Evolutionary conservation across 2,797 vertebrate genomes (phyloP).

Genomic region (Rhinella marina): DNA sequence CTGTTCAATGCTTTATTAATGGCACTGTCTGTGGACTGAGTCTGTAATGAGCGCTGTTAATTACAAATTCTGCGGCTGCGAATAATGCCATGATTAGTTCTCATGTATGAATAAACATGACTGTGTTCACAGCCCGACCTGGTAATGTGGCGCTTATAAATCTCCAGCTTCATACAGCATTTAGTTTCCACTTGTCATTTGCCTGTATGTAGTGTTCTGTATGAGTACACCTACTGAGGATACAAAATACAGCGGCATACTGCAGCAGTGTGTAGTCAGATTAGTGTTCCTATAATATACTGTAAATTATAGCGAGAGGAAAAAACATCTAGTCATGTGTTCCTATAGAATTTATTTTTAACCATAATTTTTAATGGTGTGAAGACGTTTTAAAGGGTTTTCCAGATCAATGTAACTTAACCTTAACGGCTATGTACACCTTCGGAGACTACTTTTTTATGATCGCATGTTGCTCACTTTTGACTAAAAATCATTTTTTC

Average conservation of each 20-base stretch:
- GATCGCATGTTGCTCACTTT: too few species aligned
- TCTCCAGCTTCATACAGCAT: conserved; percentile 1
- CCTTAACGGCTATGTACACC: too few species aligned
- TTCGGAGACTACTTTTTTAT: too few species aligned
- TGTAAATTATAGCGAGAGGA: background rate
- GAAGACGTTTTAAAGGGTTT: too few species aligned
- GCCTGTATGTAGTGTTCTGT: background rate
- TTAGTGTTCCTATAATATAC: background rate
- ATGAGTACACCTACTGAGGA: background rate
- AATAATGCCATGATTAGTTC: conserved; percentile 53
- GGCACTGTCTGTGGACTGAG: conserved; percentile 41
- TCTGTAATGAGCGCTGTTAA: conserved; percentile 58
- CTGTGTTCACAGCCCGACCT: conserved; percentile 10
- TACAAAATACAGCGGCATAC: background rate
- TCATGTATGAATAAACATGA: conserved; percentile 52
- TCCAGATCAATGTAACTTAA: too few species aligned
- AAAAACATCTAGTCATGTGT: background rate
- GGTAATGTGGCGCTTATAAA: background rate
- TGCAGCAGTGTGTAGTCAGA: background rate
- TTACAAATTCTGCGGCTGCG: conserved; percentile 43
- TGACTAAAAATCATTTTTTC: too few species aligned
- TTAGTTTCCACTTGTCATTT: conserved; percentile 13
- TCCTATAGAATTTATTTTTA: background rate
- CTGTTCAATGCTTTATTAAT: conserved; percentile 53
- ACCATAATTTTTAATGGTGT: too few species aligned